Percentiles rank a stretch among this genome's conserved stretches.
Conservation (phyloP, 2,113 vertebrate species). For the Burhinus bistriatus region DNA sequence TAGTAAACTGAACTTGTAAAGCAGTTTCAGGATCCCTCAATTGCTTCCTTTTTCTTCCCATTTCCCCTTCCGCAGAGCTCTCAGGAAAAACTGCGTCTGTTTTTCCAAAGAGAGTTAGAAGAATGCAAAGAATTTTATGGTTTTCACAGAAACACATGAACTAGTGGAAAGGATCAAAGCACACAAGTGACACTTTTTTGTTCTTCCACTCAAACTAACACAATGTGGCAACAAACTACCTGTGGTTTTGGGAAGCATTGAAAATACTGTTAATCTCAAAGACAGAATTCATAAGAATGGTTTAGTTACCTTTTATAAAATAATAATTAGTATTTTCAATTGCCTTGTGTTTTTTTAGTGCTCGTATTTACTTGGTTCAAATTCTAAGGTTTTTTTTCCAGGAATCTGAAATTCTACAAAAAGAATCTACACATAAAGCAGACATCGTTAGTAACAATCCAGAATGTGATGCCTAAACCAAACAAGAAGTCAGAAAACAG, state of each 20-base stretch:
- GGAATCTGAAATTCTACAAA: not conserved
- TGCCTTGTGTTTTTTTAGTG: not conserved
- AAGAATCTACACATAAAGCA: not conserved
- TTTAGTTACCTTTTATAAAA: not conserved
- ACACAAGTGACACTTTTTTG: not conserved
- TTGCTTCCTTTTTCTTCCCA: not conserved
- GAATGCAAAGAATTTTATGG: not conserved
- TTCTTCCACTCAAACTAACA: not conserved
- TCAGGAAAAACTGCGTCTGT: not conserved
- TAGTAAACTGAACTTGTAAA: not conserved
- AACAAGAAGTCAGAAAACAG: not conserved
- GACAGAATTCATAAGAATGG: not conserved
- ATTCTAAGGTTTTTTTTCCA: not conserved
- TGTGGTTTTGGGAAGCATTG: not conserved
- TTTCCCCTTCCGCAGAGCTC: not conserved
- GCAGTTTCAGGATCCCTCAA: not conserved
- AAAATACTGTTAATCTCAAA: not conserved
- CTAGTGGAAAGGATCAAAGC: not conserved
- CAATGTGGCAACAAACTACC: not conserved
- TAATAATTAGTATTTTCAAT: not conserved
- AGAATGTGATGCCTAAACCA: not conserved
- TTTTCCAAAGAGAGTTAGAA: not conserved
- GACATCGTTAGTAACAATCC: not conserved
- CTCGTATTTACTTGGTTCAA: not conserved
- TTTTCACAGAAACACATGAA: not conserved